Evolutionary conservation across 2,888 invertebrate species (phyloP), one percentile per base, ranked within the genome.

Genomic region (Keiferia lycopersicella): DNA sequence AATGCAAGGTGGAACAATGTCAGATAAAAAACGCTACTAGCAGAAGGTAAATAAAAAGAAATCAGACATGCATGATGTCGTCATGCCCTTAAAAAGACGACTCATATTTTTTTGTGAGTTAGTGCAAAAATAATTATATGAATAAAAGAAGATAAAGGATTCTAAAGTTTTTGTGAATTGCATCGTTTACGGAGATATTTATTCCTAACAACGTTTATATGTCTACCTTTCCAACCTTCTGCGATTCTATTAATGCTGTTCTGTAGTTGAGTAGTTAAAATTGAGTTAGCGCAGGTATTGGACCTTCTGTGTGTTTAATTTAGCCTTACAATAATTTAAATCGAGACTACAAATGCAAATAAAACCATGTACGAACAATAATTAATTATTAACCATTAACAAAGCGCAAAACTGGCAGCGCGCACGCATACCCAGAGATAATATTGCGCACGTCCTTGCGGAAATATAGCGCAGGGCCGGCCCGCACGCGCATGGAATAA

Each of bases 401-500:
- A 53, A 53, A n/a, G 16, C n/a, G 26, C 34, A 26, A 34, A 56
- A n/a, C 12, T 34, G 16, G 14, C n/a, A 14, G 14, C 1, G 20
- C 20, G 22, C n/a, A 16, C 56, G 26, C 8, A 34, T 26, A n/a
- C 34, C 34, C 34, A n/a, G n/a, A 34, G 26, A 60, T 45, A 45
- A 60, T 45, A 45, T 60, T 22, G 60, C 60, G 30, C 30, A 30
- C 20, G 61, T 18, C 61, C 61, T 61, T 61, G 61, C 45, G 45
- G 34, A 34, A 41, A 61, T 50, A 75, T 67, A 67, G 74, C 69
- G 64, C 80, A 77, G 72, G 83, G 82, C 76, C 80, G 70, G 74
- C 74, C 73, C 78, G 67, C 67, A 74, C 75, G 76, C 76, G 73
- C 69, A 64, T 39, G 53, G 75, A 72, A 77, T 77, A 72, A 68